Evolutionary conservation across 2,113 vertebrate genomes (phyloP), one percentile per base, ranked within the genome.

Genomic region (Psilopsiagon aurifrons): DNA sequence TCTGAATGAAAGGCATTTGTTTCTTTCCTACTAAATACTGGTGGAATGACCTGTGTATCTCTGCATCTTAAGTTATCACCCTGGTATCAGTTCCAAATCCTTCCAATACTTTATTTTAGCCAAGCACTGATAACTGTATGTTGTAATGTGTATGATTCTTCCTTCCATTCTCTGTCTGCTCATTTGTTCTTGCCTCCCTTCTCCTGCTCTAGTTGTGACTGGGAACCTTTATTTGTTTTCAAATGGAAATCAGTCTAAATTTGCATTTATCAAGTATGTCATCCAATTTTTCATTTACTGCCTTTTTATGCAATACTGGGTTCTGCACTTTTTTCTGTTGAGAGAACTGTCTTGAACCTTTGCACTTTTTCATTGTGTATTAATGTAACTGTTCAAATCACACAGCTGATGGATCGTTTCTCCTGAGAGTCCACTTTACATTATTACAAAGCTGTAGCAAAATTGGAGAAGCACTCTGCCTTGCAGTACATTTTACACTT

Each of bases 401-500:
- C 60, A 80, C 22, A 80, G 86, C 88, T 76, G 68, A 82, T n/a
- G 54, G 90, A 77, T 96, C 46, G 49, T 81, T 91, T 94, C 69
- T 90, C 86, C 92, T 85, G 20, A 35, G 64, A 84, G 68, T 71
- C 47, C 44, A 63, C 67, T 85, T 91, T 95, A 94, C 83, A 73
- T 69, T 91, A 76, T 91, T 91, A 91, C 31, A 82, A 88, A 94
- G 69, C 27, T 54, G 44, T 39, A 85, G 60, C 3, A 18, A 83
- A 93, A 91, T 71, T 86, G 88, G 74, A 91, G 86, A 91, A 88
- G 81, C 86, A 96, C 43, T 94, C 71, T 96, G 81, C 78, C 73
- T 80, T 83, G 88, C 78, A 85, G 68, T 94, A 77, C 9, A 29
- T 88, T 96, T 95, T 94, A 88, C 86, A 97, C 78, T 92, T 84